Evolutionary conservation across 2,797 vertebrate species (phyloP).

Genomic region (Coregonus suidteri): DNA sequence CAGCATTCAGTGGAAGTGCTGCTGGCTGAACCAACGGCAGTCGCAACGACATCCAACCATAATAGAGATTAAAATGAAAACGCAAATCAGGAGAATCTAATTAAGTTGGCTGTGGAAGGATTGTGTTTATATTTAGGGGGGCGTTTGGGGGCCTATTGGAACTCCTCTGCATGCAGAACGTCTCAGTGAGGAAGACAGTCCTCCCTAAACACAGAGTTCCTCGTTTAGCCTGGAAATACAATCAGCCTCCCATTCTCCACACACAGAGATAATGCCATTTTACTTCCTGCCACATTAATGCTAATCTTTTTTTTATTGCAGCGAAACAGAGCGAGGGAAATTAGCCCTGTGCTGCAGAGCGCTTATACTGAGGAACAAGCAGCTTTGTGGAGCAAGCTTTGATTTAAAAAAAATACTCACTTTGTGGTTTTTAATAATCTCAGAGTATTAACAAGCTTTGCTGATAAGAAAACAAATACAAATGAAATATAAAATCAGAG

Average conservation of each 20-base stretch:
- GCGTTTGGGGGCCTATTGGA: neutral
- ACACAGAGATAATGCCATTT: conserved; percentile 50
- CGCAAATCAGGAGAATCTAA: neutral
- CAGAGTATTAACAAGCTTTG: conserved; percentile 40
- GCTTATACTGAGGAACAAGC: neutral
- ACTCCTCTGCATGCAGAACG: neutral
- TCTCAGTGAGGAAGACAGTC: neutral
- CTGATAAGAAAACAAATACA: conserved; percentile 49
- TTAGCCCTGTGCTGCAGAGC: neutral
- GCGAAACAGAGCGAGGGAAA: conserved; percentile 16
- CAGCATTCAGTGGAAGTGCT: neutral
- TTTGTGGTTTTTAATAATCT: conserved; percentile 49
- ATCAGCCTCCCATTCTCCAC: conserved; percentile 36
- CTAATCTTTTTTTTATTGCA: conserved; percentile 56
- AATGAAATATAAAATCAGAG: conserved; percentile 41
- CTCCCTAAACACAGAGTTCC: neutral
- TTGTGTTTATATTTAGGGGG: neutral
- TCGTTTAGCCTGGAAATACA: conserved; percentile 18
- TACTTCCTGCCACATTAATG: conserved; percentile 55
- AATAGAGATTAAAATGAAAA: neutral
- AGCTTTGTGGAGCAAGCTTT: neutral
- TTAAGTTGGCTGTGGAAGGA: neutral
- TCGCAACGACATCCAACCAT: neutral
- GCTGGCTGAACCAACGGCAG: neutral
- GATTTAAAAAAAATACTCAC: conserved; percentile 14